Base-by-base conservation (phyloP, 1,140 invertebrate genomes). In the Calephelis virginiensis region DNA sequence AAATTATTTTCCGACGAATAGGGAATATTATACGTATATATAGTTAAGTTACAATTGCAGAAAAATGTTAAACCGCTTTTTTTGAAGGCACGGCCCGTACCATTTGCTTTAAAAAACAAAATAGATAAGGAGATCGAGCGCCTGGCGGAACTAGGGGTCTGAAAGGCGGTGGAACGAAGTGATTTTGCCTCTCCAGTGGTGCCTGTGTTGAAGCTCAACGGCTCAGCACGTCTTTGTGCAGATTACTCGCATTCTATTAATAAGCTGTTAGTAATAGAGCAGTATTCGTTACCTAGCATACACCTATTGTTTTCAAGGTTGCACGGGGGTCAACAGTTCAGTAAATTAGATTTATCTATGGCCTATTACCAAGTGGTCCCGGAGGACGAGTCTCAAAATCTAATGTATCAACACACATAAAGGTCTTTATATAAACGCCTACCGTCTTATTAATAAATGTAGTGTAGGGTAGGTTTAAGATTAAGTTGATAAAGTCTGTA, bases 171-270 rank as follows among this genome's bases (percentile, higher is more conserved):
- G 8, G 70, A 81, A 56, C 69, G 80, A 67, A 76, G 80, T 8
- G 77, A 85, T 60, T 92, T 88, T 80, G 86, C 83, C n/a, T 78
- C 83, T 8, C 91, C 89, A 0, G 75, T 93, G 6, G 90, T 92
- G 0, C 76, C 81, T 5, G 81, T 91, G 1, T 67, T 82, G 40
- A 91, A 91, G 71, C 68, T 66, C 13, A 71, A 86, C 67, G 79
- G 80, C 8, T 69, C 67, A 4, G 67, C 89, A 50, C 69, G 88
- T 11, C 64, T 92, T 9, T 92, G 78, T 72, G 83, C 73, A 7
- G 86, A 91, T 73, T 91, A 75, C 47, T 81, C 82, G 53, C 70
- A 63, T 47, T 77, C 73, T 61, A 63, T 83, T 71, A 79, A 83
- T 69, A 71, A 74, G 67, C 61, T 73, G 53, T 63, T 71, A 45